These are phyloP conservation scores for Eupleurogrammus muticus DNA, from an alignment of 2,797 vertebrate species.

Conservation along the genomic window DNA sequence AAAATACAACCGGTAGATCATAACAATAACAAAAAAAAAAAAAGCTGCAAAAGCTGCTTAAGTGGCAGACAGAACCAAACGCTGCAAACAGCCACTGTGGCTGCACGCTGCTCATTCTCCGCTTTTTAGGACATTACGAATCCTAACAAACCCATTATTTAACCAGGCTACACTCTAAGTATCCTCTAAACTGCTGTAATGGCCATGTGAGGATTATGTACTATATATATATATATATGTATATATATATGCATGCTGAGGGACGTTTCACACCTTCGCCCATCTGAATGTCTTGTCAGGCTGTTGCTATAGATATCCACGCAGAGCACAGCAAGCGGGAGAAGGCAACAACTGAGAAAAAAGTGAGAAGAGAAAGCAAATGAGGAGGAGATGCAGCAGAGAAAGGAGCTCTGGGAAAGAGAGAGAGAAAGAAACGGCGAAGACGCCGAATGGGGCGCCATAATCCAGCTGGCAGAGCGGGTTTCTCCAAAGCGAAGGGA, in stretches of 20 bases:
- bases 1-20: slow-evolving; percentile 11
- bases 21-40: too few relatives aligned
- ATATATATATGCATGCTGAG: slow-evolving; percentile 40
- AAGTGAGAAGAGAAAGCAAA: slow-evolving; percentile 63
- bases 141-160: slow-evolving; percentile 52
- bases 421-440: slow-evolving; percentile 41
- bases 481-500: slow-evolving; percentile 64
- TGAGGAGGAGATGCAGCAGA: slow-evolving; percentile 48
- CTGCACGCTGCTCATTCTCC: slow-evolving; percentile 38
- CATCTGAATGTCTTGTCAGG: slow-evolving; percentile 79
- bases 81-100: slow-evolving; percentile 19
- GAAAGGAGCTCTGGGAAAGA: slow-evolving; percentile 37
- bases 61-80: slow-evolving; percentile 24
- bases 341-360: slow-evolving; percentile 48
- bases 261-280: slow-evolving; percentile 79
- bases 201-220: slow-evolving; percentile 32
- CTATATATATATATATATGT: slow-evolving; percentile 27
- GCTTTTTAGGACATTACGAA: slow-evolving; percentile 13
- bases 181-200: slow-evolving; percentile 27
- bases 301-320: slow-evolving; percentile 84
- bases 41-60: slow-evolving; percentile 12
- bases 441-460: slow-evolving; percentile 52
- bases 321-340: slow-evolving; percentile 47
- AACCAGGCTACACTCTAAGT: slow-evolving; percentile 36
- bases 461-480: slow-evolving; percentile 58